These are phyloP conservation scores for Drosophila melanogaster DNA, from an alignment of 1,140 invertebrate species.

Conservation along the genomic window Release_6_plus_ISO1_MT NT_033777.3:14658001-14658500, in stretches of 20 bases:
- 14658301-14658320: conserved; percentile 52
- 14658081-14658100: too few species aligned
- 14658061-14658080: too few species aligned
- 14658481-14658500: conserved; percentile 74
- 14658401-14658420: conserved; percentile 50
- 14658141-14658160: too few species aligned
- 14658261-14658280: conserved; percentile 57
- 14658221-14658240: too few species aligned
- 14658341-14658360: conserved; percentile 86
- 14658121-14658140: too few species aligned
- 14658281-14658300: conserved; percentile 36
- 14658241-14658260: conserved; percentile 15
- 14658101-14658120: too few species aligned
- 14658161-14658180: too few species aligned
- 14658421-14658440: not conserved
- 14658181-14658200: too few species aligned
- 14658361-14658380: conserved; percentile 88
- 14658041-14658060: too few species aligned
- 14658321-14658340: conserved; percentile 85
- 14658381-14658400: conserved; percentile 87
- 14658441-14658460: not conserved
- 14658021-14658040: not conserved
- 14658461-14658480: conserved; percentile 11
- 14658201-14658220: too few species aligned
- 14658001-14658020: not conserved